A percentile compares a stretch with the other conserved stretches of the same genome.
phyloP scores from a whole-genome alignment of 2,797 vertebrate species.

The Eidolon dupreanum region DNA sequence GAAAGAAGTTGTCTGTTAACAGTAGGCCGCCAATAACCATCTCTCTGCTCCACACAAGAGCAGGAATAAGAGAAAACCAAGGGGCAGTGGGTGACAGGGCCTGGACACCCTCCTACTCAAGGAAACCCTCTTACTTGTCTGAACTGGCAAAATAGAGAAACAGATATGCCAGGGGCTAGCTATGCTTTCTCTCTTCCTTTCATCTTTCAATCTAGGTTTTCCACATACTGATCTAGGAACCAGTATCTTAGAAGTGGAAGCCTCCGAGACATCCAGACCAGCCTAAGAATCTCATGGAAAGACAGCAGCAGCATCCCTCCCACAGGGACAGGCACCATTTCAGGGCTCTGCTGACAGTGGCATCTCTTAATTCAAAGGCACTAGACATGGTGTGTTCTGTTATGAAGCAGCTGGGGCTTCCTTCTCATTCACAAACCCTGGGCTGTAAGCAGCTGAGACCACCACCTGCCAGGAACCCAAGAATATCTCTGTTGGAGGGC shows the following conservation, averaged over 20 bases:
- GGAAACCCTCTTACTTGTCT: background rate
- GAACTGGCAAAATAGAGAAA: background rate
- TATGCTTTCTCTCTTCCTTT: background rate
- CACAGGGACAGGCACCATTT: background rate
- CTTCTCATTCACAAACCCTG: background rate
- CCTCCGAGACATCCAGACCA: background rate
- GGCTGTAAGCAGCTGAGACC: background rate
- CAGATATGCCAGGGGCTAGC: background rate
- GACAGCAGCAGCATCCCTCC: background rate
- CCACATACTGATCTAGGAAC: background rate
- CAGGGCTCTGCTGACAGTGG: background rate
- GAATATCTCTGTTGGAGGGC: background rate
- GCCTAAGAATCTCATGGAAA: background rate
- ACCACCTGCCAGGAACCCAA: background rate
- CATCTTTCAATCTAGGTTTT: background rate
- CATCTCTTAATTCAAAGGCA: background rate
- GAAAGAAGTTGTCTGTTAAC: background rate
- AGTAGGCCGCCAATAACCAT: fast-evolving
- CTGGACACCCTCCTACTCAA: background rate
- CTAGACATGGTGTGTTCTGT: background rate
- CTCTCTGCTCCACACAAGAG: fast-evolving
- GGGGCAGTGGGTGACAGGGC: background rate
- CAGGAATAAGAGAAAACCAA: fast-evolving
- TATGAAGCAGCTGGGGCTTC: background rate
- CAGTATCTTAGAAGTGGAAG: background rate